Evolutionary conservation across 2,888 invertebrate genomes (phyloP), one percentile per base, ranked within the genome.

Genomic region (Choristoneura rosaceana): DNA sequence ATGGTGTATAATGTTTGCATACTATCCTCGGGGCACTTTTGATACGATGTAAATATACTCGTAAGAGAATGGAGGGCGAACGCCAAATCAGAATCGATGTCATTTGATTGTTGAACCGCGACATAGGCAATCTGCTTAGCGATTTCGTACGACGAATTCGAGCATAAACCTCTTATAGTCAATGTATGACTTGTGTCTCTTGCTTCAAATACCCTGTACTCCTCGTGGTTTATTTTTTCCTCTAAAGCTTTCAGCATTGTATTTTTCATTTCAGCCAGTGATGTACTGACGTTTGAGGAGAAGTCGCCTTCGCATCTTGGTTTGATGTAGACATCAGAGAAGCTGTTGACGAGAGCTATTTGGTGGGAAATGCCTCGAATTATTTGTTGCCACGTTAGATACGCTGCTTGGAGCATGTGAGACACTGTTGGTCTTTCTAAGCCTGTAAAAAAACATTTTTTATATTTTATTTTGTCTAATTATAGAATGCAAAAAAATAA

Each of bases 241-340:
- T 86, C 82, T 62, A 91, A 80, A 3, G 84, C 82, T 71, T 87
- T 89, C 3, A 92, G 85, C 90, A 92, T 92, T 60, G 91, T 84
- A 52, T 94, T 92, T 79, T 95, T 93, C 77, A 95, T 92, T 75
- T 92, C 90, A 4, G 91, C 90, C 4, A 95, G 81, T 10, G 95
- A 91, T 58, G 90, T 86, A 74, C 86, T 93, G 0, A 87, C 74
- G 25, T 82, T 84, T 0, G 87, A 81, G 4, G 86, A 81, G 3
- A 92, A 89, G 71, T 95, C 93, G 4, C 86, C 86, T 2, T 92
- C 91, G 67, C 90, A 90, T 78, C 95, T 89, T 0, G 95, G 91
- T 78, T 95, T 95, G 4, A 95, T 94, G 81, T 97, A 97, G 14
- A 97, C 95, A 82, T 97, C 96, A 0, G 95, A 87, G 76, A 96